phyloP scores from a whole-genome alignment of 2,113 vertebrate genomes.

The Burhinus oedicnemus region DNA sequence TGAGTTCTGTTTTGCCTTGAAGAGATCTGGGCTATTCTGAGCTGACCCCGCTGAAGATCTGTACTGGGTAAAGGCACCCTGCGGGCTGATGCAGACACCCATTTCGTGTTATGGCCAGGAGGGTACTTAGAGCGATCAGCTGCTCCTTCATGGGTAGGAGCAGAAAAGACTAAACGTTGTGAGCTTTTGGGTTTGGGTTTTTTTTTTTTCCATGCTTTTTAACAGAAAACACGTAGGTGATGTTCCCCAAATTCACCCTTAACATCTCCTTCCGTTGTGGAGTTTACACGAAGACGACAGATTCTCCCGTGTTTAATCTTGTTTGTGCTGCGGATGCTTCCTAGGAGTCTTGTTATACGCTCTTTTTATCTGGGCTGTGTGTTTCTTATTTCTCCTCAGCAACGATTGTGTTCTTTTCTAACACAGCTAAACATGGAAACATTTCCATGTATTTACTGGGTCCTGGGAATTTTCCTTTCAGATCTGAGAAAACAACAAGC shows the following conservation, averaged over 20 bases:
- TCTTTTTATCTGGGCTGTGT: neutral
- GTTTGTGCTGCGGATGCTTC: neutral
- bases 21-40: neutral
- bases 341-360: neutral
- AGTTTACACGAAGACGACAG: neutral
- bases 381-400: conserved; percentile 15
- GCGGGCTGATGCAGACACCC: too few relatives aligned
- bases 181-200: neutral
- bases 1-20: neutral
- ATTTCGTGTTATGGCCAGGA: neutral
- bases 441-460: conserved; percentile 41
- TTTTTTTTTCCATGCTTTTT: neutral
- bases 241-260: neutral
- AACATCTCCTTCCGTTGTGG: neutral
- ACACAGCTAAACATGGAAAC: conserved; percentile 53
- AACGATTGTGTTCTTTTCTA: conserved; percentile 37
- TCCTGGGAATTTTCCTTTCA: conserved; percentile 72
- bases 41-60: neutral
- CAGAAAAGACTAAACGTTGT: neutral
- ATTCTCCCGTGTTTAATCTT: neutral
- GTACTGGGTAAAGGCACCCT: neutral
- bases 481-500: conserved; percentile 68
- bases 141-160: neutral
- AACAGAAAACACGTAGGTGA: neutral
- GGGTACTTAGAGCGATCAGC: accelerated